These are phyloP conservation scores for Mugil cephalus DNA, from an alignment of 2,113 vertebrate species.

Conservation along the genomic window DNA sequence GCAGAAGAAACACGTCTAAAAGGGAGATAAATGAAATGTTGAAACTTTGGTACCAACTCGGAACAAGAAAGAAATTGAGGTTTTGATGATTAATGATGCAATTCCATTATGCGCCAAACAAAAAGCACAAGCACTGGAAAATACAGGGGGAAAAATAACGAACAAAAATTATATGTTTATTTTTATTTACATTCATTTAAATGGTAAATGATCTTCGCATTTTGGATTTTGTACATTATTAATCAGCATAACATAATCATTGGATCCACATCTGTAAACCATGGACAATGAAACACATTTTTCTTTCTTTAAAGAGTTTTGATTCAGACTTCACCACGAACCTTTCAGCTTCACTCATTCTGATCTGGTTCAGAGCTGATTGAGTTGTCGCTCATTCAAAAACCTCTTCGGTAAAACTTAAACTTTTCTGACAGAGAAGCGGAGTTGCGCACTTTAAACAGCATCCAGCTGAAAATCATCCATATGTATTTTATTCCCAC, in stretches of 20 bases:
- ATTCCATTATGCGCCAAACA: neutral
- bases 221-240: conserved; percentile 46
- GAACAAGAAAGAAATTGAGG: conserved; percentile 20
- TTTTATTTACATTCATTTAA: conserved; percentile 26
- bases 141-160: neutral
- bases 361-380: conserved; percentile 42
- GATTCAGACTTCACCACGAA: neutral
- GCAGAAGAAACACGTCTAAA: conserved; percentile 21
- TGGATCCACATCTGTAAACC: conserved; percentile 47
- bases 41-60: neutral
- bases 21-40: conserved; percentile 31
- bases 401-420: conserved; percentile 29
- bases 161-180: conserved; percentile 1
- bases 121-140: conserved; percentile 13
- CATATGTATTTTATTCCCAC: conserved; percentile 53
- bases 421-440: conserved; percentile 34
- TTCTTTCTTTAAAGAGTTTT: neutral
- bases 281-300: conserved; percentile 6
- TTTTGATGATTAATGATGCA: conserved; percentile 28
- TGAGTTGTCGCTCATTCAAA: conserved; percentile 31
- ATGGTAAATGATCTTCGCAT: conserved; percentile 2
- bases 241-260: conserved; percentile 36
- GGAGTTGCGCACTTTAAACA: conserved; percentile 48
- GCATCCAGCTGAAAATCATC: conserved; percentile 56
- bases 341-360: neutral